Percentiles rank a stretch among this genome's conserved stretches.
phyloP scores from a whole-genome alignment of 2,113 vertebrate species.

The Zosterops hypoxanthus region DNA sequence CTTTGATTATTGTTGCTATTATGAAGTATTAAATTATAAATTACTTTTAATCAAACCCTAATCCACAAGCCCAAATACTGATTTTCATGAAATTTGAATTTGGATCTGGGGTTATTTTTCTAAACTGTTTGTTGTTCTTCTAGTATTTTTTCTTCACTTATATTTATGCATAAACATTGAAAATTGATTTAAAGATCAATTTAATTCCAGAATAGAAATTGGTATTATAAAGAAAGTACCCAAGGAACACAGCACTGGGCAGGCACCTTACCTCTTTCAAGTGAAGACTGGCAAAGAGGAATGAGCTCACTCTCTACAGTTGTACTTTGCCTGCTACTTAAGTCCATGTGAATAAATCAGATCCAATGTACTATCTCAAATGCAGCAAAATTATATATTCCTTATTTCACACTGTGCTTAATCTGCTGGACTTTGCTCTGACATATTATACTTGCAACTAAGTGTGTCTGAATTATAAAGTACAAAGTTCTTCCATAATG shows the following conservation, averaged over 20 bases:
- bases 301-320: background rate
- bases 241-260: background rate
- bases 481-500: conserved; percentile 15
- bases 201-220: background rate
- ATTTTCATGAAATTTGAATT: background rate
- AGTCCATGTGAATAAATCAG: conserved; percentile 52
- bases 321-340: conserved; percentile 64
- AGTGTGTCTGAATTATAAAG: background rate
- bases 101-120: background rate
- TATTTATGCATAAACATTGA: background rate
- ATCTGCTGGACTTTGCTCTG: conserved; percentile 40
- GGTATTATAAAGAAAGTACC: background rate
- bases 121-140: background rate
- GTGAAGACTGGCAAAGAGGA: background rate
- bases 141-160: background rate
- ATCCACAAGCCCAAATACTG: background rate
- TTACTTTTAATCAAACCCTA: background rate
- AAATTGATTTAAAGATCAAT: background rate
- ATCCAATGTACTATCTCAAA: conserved; percentile 16
- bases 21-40: background rate
- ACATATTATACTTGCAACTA: background rate
- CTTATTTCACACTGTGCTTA: background rate
- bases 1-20: background rate
- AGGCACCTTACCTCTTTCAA: conserved; percentile 53
- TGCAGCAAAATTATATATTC: conserved; percentile 13